Base-by-base conservation (phyloP, 2,797 vertebrate genomes). In the Sylvia borin region DNA sequence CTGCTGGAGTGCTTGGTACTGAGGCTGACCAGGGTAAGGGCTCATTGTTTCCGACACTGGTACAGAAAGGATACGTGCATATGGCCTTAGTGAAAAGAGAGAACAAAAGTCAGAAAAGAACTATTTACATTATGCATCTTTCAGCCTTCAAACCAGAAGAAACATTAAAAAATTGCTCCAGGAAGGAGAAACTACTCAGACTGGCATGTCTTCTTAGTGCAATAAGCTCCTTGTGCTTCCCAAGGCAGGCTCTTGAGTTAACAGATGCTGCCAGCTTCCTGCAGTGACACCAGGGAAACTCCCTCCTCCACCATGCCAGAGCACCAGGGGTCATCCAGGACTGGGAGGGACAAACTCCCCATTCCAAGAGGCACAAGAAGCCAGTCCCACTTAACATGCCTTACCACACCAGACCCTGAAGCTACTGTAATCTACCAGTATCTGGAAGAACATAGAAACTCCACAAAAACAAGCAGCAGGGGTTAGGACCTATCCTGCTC, bases 1-100 rank as follows among this genome's bases (percentile, higher is more conserved):
- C 96, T 99, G 99, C 93, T 98, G 98, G 72, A 99, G 97, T 36
- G 99, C 97, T 95, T 98, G 98, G 96, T 99, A 99, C 64, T 98
- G 98, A 97, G 98, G 98, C 98, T 99, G 99, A 48, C 96, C 97
- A 96, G 98, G 97, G 94, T 99, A 99, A 36, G 98, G 98, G 45
- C 99, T 98, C 97, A 98, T 97, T 5, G 98, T 97, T 97, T 99
- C 99, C 75, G 98, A 97, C 13, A 98, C 97, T 85, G 98, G 97
- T 96, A 98, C 97, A 85, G 98, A 98, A 64, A 98, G 98, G 93
- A 98, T 98, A 93, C 98, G 98, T 97, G 98, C 97, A 95, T 98
- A 98, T 81, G 98, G 97, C 97, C 98, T 98, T 92, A 10, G 64
- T 20, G 24, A n/a, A 83, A 40, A 81, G 77, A 90, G 68, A 75